Base-by-base conservation (phyloP, 2,113 vertebrate genomes). In the Proteles cristata region DNA sequence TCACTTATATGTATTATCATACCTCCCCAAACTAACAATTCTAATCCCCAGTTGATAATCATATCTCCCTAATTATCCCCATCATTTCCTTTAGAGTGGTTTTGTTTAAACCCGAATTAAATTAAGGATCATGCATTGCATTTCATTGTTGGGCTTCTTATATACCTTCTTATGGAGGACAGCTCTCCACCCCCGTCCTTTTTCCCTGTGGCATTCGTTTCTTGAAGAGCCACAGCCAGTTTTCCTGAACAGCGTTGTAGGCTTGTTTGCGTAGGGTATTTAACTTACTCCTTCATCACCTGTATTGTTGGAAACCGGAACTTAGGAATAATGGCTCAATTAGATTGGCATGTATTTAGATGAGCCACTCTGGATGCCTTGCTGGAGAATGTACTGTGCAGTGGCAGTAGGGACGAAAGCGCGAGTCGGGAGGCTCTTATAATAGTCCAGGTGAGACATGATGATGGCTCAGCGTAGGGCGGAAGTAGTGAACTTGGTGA, bases 101-200 rank as follows among this genome's bases (percentile, higher is more conserved):
- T 90, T 97, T 94, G 12, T 87, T 82, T 92, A 96, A 94, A 58
- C 2, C 10, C 69, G 61, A 88, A 66, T 83, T 31, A 90, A 92
- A 45, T 86, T 11, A 66, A 85, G 11, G 15, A 48, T 66, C 6
- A 26, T 26, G 16, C 8, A 68, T 66, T 90, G 4, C 10, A 65
- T 86, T 90, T 71, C 21, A 77, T 61, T 89, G 3, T 53, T 95
- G 71, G 35, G 7, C 16, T 77, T 68, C 35, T 94, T 73, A 90
- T 2, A 58, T 39, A 45, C 66, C 7, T 73, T 76, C 86, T 35
- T 68, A 68, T n/a, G 50, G 58, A 90, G 11, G 80, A 66, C 5
- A 95, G 48, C 6, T 66, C 10, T 35, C 19, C 21, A 53, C 43
- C 2, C 7, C 7, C 4, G 61, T 79, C 21, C 11, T 77, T 80